Percentiles rank a stretch among this genome's conserved stretches.
phyloP scores from a whole-genome alignment of 2,113 vertebrate species.

The Malurus alboscapulatus region DNA sequence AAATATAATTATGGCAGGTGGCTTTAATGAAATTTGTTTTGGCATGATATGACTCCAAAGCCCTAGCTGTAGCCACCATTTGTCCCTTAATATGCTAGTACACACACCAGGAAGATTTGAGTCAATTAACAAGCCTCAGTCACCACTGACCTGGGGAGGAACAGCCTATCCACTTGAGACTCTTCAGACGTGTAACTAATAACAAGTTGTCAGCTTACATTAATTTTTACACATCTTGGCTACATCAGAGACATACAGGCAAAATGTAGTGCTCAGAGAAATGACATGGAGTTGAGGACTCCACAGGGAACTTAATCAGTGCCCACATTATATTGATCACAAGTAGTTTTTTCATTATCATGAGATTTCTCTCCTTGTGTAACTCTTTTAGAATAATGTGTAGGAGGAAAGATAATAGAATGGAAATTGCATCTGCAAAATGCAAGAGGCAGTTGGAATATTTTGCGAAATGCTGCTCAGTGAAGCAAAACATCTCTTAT shows the following conservation, averaged over 20 bases:
- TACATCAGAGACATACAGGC: background rate
- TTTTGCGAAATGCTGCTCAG: constrained; percentile 19
- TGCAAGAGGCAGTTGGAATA: background rate
- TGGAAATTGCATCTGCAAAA: constrained; percentile 8
- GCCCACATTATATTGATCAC: background rate
- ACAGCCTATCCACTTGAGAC: constrained; percentile 16
- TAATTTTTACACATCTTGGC: constrained; percentile 24
- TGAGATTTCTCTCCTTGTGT: background rate
- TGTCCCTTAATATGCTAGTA: background rate
- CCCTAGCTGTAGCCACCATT: background rate
- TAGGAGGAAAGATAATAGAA: constrained; percentile 5
- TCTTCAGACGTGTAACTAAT: constrained; percentile 27
- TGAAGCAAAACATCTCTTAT: background rate
- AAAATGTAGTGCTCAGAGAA: background rate
- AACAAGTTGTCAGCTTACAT: constrained; percentile 41
- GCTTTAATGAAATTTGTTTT: background rate
- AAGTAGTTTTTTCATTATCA: background rate
- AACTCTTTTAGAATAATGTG: background rate
- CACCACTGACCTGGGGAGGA: background rate
- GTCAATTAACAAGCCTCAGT: constrained; percentile 2
- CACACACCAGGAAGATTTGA: background rate
- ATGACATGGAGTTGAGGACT: background rate
- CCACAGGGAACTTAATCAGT: background rate
- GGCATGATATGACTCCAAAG: background rate
- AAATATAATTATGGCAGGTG: background rate